phyloP scores from a whole-genome alignment of 2,888 invertebrate genomes.

The Stenolophus ochropezus region DNA sequence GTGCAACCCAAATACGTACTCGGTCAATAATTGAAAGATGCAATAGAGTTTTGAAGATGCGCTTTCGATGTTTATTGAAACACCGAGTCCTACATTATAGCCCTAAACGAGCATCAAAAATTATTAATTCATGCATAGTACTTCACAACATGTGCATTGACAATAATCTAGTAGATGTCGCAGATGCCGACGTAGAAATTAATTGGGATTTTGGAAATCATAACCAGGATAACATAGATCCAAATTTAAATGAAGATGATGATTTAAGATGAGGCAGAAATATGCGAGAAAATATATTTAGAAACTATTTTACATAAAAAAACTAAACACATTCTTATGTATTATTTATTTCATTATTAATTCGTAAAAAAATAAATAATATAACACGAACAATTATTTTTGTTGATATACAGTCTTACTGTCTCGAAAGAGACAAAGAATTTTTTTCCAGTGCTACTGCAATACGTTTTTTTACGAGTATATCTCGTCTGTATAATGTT shows the following conservation, averaged over 20 bases:
- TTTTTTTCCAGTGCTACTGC: neutral
- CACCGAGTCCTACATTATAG: slow-evolving; percentile 63
- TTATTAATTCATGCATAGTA: slow-evolving; percentile 62
- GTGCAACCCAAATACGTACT: slow-evolving; percentile 43
- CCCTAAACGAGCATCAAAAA: slow-evolving; percentile 61
- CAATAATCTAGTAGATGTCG: slow-evolving; percentile 48
- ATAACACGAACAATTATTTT: too few relatives aligned
- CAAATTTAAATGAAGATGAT: neutral
- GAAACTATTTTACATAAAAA: slow-evolving; percentile 26
- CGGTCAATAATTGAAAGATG: slow-evolving; percentile 60
- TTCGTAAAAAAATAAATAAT: neutral
- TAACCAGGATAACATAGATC: neutral
- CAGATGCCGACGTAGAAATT: neutral
- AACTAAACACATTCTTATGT: neutral
- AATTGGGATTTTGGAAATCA: slow-evolving; percentile 41
- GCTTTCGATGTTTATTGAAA: slow-evolving; percentile 63
- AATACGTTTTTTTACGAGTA: neutral
- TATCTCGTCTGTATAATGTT: neutral
- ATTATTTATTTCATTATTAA: neutral
- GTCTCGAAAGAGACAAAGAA: neutral
- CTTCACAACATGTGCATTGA: slow-evolving; percentile 63
- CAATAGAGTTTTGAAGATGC: slow-evolving; percentile 62
- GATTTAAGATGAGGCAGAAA: slow-evolving; percentile 29
- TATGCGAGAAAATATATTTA: neutral
- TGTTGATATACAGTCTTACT: neutral